Evolutionary conservation across 2,113 vertebrate genomes (phyloP).

Genomic region (Raja brachyura): DNA sequence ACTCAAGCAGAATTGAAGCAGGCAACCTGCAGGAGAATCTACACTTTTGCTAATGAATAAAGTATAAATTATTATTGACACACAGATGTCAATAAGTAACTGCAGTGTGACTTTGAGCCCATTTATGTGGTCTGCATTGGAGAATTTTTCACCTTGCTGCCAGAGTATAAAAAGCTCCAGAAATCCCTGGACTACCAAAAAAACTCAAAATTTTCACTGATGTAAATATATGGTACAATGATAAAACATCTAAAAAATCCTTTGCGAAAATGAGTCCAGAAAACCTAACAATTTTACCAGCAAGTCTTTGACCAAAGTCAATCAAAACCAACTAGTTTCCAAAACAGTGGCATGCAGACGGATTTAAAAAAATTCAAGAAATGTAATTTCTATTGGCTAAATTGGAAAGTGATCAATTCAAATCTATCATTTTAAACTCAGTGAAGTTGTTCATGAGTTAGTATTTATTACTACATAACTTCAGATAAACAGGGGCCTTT

Average conservation of each 20-base stretch:
- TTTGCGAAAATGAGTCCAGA: not conserved
- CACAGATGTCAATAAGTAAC: not conserved
- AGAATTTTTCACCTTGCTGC: not conserved
- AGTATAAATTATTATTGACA: not conserved
- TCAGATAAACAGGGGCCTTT: not conserved
- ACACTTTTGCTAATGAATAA: not conserved
- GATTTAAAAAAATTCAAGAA: not conserved
- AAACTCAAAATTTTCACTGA: not conserved
- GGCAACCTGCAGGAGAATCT: not conserved
- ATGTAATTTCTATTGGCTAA: not conserved
- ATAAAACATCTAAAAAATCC: not conserved
- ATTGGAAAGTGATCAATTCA: not conserved
- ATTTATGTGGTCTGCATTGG: not conserved
- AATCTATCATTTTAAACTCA: not conserved
- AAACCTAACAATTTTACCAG: not conserved
- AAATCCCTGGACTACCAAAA: not conserved
- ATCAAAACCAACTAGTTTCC: not conserved
- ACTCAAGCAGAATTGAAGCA: not conserved
- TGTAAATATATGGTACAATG: not conserved
- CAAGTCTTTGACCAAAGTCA: not conserved
- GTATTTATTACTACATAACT: not conserved
- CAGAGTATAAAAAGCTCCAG: not conserved
- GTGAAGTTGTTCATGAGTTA: not conserved
- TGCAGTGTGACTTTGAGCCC: too few relatives aligned
- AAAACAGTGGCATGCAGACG: not conserved